Evolutionary conservation across 1,140 invertebrate species (phyloP), one percentile per base, ranked within the genome.

Genomic region (Drosophila kikkawai): DNA sequence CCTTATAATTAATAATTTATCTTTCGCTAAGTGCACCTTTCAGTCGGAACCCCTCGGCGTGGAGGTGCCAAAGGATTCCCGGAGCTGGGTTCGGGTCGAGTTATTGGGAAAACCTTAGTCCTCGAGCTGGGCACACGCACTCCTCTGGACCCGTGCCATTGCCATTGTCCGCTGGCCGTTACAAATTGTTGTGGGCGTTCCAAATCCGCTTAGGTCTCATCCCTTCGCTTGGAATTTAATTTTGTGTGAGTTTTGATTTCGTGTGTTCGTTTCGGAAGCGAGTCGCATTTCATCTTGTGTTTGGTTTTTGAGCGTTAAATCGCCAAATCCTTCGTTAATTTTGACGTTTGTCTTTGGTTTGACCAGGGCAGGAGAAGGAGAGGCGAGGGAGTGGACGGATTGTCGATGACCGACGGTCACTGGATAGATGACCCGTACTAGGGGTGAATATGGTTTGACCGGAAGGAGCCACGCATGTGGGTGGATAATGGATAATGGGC

Each of bases 101-200:
- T 32, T 56, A 69, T 56, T 32, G 15, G 53, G 19, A 56, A 75
- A 56, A 48, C 61, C 41, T 15, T 42, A 34, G 26, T 37, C 59
- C 56, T 39, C 32, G 32, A 12, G 56, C 29, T 29, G 45, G 68
- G 53, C 75, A 69, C 75, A 76, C 74, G 74, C 74, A 78, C 64
- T 73, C 37, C 41, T 66, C 56, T 41, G 64, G 48, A 34, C 55
- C 36, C 69, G 48, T 74, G 70, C 36, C 69, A 58, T 36, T 12
- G 36, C 71, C 74, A 50, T 51, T 58, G 73, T 75, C 53, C 59
- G 41, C n/a, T 61, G 66, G 63, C 91, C 81, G 74, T 88, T 87
- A 91, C 91, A 92, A 92, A 91, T 91, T 91, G 86, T 92, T 91
- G 91, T 92, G 91, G 83, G 91, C 91, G 91, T 91, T 87, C 61